These are phyloP conservation scores for Trachelus iudaicus DNA, from an alignment of 2,888 invertebrate species.

Conservation along the genomic window DNA sequence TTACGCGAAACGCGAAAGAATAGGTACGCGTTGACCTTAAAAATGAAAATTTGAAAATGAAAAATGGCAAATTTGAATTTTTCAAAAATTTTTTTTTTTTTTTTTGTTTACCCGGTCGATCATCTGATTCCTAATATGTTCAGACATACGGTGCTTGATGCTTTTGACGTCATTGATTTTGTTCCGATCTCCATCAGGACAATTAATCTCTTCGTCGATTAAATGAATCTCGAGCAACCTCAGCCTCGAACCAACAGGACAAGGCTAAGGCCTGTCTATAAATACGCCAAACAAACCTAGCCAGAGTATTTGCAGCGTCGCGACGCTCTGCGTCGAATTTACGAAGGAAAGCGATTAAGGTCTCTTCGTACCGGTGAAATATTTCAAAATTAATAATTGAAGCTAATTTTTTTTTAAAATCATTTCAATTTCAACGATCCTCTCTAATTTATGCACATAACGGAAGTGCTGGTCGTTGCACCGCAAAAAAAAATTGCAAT, in stretches of 20 bases:
- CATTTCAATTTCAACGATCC: not conserved
- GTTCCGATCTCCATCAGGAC: not conserved
- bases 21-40: not conserved
- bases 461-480: not conserved
- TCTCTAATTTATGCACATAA: not conserved
- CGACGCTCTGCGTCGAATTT: not conserved
- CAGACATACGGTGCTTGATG: not conserved
- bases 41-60: not conserved
- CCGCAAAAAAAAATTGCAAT: not conserved
- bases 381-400: not conserved
- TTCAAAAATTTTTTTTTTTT: no score
- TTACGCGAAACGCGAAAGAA: not conserved
- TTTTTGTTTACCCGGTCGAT: not conserved
- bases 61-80: no score
- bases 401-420: not conserved
- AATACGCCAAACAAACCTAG: conserved; percentile 15
- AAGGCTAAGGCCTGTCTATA: conserved; percentile 22
- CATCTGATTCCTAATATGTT: not conserved
- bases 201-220: not conserved
- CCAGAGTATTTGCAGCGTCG: conserved; percentile 14
- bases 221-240: not conserved
- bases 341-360: not conserved
- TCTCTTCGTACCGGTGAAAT: not conserved
- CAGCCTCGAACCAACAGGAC: conserved; percentile 13
- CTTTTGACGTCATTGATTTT: not conserved